Base-by-base conservation (phyloP, 2,113 vertebrate species). In the Donacobius atricapilla region DNA sequence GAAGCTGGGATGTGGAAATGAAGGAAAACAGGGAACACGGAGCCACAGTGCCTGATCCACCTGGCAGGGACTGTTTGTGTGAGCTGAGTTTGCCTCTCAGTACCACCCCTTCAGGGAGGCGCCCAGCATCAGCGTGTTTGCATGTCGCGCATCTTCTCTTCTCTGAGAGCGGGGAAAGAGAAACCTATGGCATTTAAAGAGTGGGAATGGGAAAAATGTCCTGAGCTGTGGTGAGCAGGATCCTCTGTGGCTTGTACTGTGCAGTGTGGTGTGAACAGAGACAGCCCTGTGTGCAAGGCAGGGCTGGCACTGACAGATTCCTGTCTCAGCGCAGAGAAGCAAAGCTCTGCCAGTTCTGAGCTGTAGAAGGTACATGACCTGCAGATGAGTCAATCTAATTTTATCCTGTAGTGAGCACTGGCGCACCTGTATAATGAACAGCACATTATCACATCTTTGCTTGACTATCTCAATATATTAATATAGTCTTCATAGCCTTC, bases 341-440 rank as follows among this genome's bases (percentile, higher is more conserved):
- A 82, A 75, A 78, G 40, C 89, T 77, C 81, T 87, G 81, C 68
- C 83, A 66, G 2, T 35, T 92, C 68, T 37, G 53, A 85, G 82
- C 87, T 2, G 2, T 14, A 8, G 7, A 63, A 91, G 81, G 87
- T 68, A 50, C 70, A 33, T 30, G 82, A 93, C 93, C 96, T 89
- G 54, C 73, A 87, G 81, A 91, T 16, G 60, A 93, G 84, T 44
- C 77, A 89, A 89, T 78, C 94, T 93, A 75, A 95, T 94, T 91
- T 91, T 73, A 78, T 75, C 84, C 87, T 71, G 95, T 45, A 81
- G 92, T 11, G 66, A 96, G 93, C 79, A 47, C 80, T 64, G 78
- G 79, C 7, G 65, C 87, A 95, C 90, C 94, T 90, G 94, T 68
- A 56, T 87, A 83, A 93, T 53, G 56, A 93, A 70, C 31, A 87